Conservation (phyloP, 53 echinoderm and acorn worm genomes). For the Patiria pectinifera region DNA sequence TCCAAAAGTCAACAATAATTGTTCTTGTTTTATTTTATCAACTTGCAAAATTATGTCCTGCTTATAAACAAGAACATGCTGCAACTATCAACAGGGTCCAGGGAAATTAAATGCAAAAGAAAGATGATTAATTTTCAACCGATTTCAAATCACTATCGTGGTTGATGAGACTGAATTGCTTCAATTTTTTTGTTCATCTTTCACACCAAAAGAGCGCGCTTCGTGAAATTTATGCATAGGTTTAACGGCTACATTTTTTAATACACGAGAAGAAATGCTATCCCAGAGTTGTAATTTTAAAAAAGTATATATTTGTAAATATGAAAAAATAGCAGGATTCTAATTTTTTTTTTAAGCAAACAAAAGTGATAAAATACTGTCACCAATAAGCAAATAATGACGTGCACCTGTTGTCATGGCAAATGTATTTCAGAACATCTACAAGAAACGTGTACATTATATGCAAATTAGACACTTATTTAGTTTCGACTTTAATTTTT, state of each 20-base stretch:
- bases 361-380: constrained; percentile 27
- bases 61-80: too few species aligned
- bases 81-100: background rate
- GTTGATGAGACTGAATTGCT: background rate
- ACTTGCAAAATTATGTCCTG: background rate
- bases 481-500: background rate
- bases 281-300: background rate
- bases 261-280: constrained; percentile 3
- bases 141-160: background rate
- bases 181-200: background rate
- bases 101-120: too few species aligned
- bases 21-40: background rate
- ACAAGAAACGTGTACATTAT: constrained; percentile 1
- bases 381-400: constrained; percentile 30
- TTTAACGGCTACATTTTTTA: background rate
- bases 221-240: constrained; percentile 12
- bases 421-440: constrained; percentile 52
- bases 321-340: constrained; percentile 2
- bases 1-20: background rate
- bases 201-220: too few species aligned
- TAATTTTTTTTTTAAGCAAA: background rate
- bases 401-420: background rate
- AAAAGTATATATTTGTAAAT: constrained; percentile 6
- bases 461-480: constrained; percentile 17
- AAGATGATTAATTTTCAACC: background rate